These are phyloP conservation scores for Mugil cephalus DNA, from an alignment of 2,113 vertebrate genomes.

Conservation along the genomic window DNA sequence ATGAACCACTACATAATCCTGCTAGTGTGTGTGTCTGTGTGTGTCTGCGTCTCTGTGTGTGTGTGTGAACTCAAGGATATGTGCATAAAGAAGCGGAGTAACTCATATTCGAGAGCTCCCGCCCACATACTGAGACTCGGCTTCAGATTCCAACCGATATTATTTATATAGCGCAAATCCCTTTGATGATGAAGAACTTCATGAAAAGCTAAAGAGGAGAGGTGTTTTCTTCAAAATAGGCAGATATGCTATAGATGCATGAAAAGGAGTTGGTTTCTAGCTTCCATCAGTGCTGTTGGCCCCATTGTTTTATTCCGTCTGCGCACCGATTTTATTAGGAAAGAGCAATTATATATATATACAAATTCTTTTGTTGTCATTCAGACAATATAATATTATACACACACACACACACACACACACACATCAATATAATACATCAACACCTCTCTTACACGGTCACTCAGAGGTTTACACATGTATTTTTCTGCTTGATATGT, in stretches of 20 bases:
- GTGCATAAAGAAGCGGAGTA: slow-evolving; percentile 17
- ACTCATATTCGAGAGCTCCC: background rate
- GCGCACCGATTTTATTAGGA: no score
- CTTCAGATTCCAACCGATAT: background rate
- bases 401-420: no score
- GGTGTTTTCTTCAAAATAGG: background rate
- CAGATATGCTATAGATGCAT: background rate
- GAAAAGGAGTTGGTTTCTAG: background rate
- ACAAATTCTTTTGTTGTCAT: no score
- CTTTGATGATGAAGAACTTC: background rate
- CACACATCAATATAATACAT: no score
- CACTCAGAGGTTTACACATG: no score
- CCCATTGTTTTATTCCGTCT: background rate
- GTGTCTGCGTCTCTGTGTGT: slow-evolving; percentile 1
- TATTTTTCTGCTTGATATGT: no score
- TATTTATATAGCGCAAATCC: slow-evolving; percentile 1
- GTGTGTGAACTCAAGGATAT: background rate
- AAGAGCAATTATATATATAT: no score
- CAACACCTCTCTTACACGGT: no score
- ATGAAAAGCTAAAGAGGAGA: background rate
- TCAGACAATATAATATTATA: no score
- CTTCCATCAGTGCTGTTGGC: background rate
- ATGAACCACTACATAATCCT: slow-evolving; percentile 37
- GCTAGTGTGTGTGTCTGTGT: background rate
- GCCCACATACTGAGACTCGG: slow-evolving; percentile 2